A percentile compares a stretch with the other conserved stretches of the same genome.
Evolutionary conservation across 2,888 invertebrate species (phyloP).

Genomic region (Ophion obscuratus): DNA sequence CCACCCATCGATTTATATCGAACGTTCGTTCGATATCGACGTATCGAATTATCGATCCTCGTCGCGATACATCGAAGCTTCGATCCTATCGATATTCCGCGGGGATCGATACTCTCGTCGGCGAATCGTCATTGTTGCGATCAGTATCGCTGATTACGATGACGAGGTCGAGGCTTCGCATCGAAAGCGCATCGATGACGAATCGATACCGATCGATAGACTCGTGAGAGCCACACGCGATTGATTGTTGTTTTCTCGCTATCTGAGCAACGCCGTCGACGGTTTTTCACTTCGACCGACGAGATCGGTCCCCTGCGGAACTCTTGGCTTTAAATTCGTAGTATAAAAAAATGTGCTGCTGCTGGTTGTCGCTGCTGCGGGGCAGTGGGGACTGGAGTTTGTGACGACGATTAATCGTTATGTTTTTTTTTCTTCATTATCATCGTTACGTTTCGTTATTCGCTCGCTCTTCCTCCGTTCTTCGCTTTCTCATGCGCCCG

Average conservation of each 20-base stretch:
- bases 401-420: conserved; percentile 72
- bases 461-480: conserved; percentile 34
- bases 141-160: neutral
- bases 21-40: neutral
- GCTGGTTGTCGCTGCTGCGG: conserved; percentile 76
- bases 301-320: neutral
- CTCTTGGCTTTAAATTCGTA: conserved; percentile 67
- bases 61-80: neutral
- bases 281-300: neutral
- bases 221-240: neutral
- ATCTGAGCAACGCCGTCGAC: neutral
- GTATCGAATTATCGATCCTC: neutral
- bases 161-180: neutral
- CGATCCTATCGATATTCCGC: conserved; percentile 8
- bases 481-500: conserved; percentile 25
- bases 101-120: conserved; percentile 12
- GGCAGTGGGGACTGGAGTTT: conserved; percentile 81
- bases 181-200: neutral
- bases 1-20: neutral
- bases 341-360: conserved; percentile 80
- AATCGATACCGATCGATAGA: conserved; percentile 10
- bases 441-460: conserved; percentile 48
- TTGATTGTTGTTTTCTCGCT: conserved; percentile 24
- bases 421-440: conserved; percentile 31
- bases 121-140: neutral